These are phyloP conservation scores for Halictus rubicundus DNA, from an alignment of 1,140 invertebrate species.

Conservation along the genomic window DNA sequence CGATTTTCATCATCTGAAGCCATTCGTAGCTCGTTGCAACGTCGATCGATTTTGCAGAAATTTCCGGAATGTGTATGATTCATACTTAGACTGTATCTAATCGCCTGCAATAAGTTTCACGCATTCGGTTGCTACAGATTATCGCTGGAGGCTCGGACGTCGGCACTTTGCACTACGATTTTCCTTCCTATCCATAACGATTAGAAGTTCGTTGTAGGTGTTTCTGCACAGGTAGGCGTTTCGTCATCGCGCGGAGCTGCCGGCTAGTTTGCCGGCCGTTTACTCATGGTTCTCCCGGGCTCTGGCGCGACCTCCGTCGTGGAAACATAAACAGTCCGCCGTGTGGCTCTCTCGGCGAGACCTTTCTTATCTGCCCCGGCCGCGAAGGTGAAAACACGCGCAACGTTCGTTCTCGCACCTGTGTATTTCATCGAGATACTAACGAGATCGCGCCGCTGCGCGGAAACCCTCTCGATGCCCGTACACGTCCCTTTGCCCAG, in stretches of 20 bases:
- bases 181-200: no score
- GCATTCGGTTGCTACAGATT: no score
- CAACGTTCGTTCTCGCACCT: slow-evolving; percentile 22
- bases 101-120: no score
- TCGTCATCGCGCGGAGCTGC: background rate
- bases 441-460: slow-evolving; percentile 38
- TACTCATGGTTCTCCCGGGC: background rate
- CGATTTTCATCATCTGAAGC: no score
- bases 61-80: no score
- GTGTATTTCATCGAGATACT: slow-evolving; percentile 52
- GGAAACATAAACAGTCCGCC: slow-evolving; percentile 22
- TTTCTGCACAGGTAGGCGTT: background rate
- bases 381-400: slow-evolving; percentile 25
- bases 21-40: no score
- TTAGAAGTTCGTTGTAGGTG: no score
- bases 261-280: background rate
- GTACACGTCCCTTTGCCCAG: background rate
- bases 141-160: no score
- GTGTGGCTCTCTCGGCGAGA: background rate
- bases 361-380: slow-evolving; percentile 20
- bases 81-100: no score
- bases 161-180: no score
- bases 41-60: no score
- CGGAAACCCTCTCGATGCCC: slow-evolving; percentile 21
- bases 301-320: slow-evolving; percentile 40